Evolutionary conservation across 2,888 invertebrate genomes (phyloP).

Genomic region (Malthinus flaveolus): DNA sequence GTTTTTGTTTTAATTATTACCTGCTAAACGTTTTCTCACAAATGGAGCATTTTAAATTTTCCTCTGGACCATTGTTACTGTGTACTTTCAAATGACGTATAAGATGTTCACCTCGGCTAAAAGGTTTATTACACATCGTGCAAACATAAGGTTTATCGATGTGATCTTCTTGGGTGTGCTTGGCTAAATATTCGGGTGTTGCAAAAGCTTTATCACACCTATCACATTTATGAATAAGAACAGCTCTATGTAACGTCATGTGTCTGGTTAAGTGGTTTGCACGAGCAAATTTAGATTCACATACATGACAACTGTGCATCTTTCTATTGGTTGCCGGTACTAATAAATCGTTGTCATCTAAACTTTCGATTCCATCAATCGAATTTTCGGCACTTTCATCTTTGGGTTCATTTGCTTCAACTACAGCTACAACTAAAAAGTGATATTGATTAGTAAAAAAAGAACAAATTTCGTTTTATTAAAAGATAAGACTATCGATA

Average conservation of each 20-base stretch:
- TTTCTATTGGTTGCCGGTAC: conserved; percentile 37
- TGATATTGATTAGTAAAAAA: too few species aligned
- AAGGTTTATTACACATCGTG: conserved; percentile 52
- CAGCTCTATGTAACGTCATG: conserved; percentile 52
- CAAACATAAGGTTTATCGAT: conserved; percentile 54
- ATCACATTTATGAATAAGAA: conserved; percentile 52
- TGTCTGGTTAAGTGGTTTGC: conserved; percentile 53
- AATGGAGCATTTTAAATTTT: conserved; percentile 51
- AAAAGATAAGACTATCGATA: too few species aligned
- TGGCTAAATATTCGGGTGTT: conserved; percentile 47
- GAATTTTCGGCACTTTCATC: conserved; percentile 14
- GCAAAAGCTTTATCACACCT: conserved; percentile 52
- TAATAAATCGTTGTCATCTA: conserved; percentile 31
- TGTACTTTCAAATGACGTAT: conserved; percentile 54
- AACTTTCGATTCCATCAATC: conserved; percentile 21
- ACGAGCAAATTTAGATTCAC: conserved; percentile 48
- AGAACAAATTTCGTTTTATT: too few species aligned
- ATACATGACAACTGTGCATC: conserved; percentile 52
- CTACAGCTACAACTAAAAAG: too few species aligned
- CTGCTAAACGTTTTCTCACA: conserved; percentile 51
- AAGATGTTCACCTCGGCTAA: conserved; percentile 53
- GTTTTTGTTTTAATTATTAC: conserved; percentile 31
- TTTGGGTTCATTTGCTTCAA: conserved; percentile 14
- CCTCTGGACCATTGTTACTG: conserved; percentile 41
- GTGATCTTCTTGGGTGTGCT: conserved; percentile 52